These are phyloP conservation scores for Aquatica leii DNA, from an alignment of 2,888 invertebrate genomes.

Conservation along the genomic window DNA sequence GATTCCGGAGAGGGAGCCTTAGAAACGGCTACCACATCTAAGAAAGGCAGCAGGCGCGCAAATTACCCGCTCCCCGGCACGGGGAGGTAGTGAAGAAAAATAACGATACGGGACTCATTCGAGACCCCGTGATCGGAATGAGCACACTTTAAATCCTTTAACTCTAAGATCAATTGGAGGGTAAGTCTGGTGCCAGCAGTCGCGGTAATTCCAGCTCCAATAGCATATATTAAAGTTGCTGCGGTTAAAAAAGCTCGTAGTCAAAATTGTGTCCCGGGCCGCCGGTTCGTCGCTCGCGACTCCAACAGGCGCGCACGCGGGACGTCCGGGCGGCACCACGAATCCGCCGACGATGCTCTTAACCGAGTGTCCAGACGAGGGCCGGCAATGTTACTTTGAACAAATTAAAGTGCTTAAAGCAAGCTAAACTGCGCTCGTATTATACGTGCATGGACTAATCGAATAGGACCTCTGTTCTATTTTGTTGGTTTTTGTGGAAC, in stretches of 20 bases:
- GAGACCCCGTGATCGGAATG: slow-evolving; percentile 67
- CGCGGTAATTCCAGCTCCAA: slow-evolving; percentile 77
- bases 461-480: slow-evolving; percentile 69
- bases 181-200: slow-evolving; percentile 77
- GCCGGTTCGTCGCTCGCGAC: slow-evolving; percentile 44
- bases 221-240: slow-evolving; percentile 74
- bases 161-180: slow-evolving; percentile 67
- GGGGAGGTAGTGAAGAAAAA: slow-evolving; percentile 74
- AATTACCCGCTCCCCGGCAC: slow-evolving; percentile 68
- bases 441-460: slow-evolving; percentile 71
- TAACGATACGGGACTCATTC: slow-evolving; percentile 69
- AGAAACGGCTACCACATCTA: slow-evolving; percentile 76
- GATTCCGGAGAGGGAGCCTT: slow-evolving; percentile 77
- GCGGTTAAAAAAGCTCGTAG: slow-evolving; percentile 53
- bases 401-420: slow-evolving; percentile 73
- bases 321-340: slow-evolving; percentile 51
- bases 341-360: slow-evolving; percentile 48
- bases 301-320: slow-evolving; percentile 42
- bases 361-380: slow-evolving; percentile 60
- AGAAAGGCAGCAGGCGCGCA: slow-evolving; percentile 78
- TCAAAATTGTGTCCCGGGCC: slow-evolving; percentile 52
- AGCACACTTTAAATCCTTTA: slow-evolving; percentile 55
- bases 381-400: slow-evolving; percentile 70
- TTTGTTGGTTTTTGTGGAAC: slow-evolving; percentile 69
- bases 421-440: slow-evolving; percentile 62